A percentile compares a stretch with the other conserved stretches of the same genome.
These are phyloP conservation scores for Andrena haemorrhoa DNA, from an alignment of 2,888 invertebrate genomes.

Conservation along the genomic window DNA sequence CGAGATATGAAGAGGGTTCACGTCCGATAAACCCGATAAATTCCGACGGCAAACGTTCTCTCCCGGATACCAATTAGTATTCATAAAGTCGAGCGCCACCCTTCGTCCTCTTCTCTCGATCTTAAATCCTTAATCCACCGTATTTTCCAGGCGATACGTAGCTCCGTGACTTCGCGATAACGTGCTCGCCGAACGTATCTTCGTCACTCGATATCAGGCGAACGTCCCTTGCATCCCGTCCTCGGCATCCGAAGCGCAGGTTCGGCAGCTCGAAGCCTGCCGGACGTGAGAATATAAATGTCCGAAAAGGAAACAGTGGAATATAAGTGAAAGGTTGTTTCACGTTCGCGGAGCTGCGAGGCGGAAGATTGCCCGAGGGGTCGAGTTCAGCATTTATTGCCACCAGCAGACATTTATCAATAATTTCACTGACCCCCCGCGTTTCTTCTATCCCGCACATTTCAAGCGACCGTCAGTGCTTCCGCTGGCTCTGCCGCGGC, in stretches of 20 bases:
- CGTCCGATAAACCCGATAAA: slow-evolving; percentile 70
- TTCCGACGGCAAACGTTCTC: slow-evolving; percentile 62
- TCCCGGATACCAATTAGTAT: slow-evolving; percentile 71
- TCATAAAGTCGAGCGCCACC: slow-evolving; percentile 62
- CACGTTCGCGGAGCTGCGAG: not conserved
- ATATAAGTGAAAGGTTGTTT: not conserved
- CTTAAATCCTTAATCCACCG: slow-evolving; percentile 59
- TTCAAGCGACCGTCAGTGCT: slow-evolving; percentile 36
- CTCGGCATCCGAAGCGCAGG: not conserved
- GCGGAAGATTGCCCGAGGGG: not conserved
- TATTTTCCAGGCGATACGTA: slow-evolving; percentile 53
- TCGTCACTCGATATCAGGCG: not conserved
- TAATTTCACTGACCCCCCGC: slow-evolving; percentile 32
- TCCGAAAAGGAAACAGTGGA: not conserved
- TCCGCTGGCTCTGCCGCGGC: slow-evolving; percentile 7
- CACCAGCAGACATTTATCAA: slow-evolving; percentile 17
- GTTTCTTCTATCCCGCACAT: slow-evolving; percentile 25
- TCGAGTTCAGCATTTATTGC: not conserved
- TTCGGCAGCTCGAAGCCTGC: not conserved
- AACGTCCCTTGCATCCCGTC: too few relatives aligned
- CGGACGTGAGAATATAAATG: not conserved
- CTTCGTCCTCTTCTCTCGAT: slow-evolving; percentile 40
- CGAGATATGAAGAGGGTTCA: slow-evolving; percentile 52
- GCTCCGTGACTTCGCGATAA: slow-evolving; percentile 28
- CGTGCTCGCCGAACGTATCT: slow-evolving; percentile 4